Base-by-base conservation (phyloP, 1,140 invertebrate species). In the Scaptomyza hsui region DNA sequence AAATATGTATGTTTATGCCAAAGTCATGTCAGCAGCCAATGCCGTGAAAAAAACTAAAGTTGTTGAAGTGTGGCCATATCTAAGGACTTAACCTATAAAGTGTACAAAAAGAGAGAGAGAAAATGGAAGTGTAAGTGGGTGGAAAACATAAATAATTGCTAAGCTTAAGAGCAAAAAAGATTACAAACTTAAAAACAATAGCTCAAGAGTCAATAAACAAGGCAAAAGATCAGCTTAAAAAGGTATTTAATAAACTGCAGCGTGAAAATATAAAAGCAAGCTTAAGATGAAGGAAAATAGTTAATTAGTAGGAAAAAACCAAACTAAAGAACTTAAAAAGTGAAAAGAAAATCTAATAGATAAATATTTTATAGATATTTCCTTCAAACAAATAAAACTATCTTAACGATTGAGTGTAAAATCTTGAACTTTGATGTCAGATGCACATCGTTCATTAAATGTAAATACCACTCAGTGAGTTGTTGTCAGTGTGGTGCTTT, bases 81-180 rank as follows among this genome's bases (percentile, higher is more conserved):
- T 55, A 55, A 42, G 37, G 52, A 9, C 52, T 55, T 42, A 55
- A 41, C 37, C 15, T 55, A 55, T 42, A 15, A 51, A 48, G 47
- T 44, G 10, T 24, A 49, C 1, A 4, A n/a, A 18, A 0, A 16
- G 5, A 1, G 1, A 21, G 32, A 13, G 18, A 2, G 4, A 1
- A 7, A 37, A 3, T 3, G 5, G 2, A 18, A 16, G 26, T 7
- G 26, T 7, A 6, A 29, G 7, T 29, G 5, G 13, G 9, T 6
- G 18, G 4, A 47, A 26, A 4, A 12, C 32, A 42, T 24, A 19
- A 53, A 13, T 41, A 55, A 42, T 41, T 55, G n/a, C 19, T 2
- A 4, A 55, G 49, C 10, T 52, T n/a, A 18, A 19, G 12, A 18
- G 12, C 19, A 42, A 41, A 16, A 21, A 41, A 26, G 21, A 37